Conservation (phyloP, 2,888 invertebrate genomes). For the Brachypalpus laphriformis region DNA sequence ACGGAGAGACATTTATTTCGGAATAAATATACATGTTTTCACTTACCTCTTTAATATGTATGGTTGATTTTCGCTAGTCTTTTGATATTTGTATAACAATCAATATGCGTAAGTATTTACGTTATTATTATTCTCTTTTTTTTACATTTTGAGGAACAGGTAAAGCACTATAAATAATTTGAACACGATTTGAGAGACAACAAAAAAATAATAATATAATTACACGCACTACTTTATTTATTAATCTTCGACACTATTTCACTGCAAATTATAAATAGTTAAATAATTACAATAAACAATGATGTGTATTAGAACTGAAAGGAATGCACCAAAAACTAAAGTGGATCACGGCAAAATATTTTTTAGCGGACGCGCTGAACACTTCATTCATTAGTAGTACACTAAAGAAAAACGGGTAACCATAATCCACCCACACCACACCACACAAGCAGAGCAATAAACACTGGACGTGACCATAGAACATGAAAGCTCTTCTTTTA, state of each 20-base stretch:
- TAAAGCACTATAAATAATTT: slow-evolving; percentile 17
- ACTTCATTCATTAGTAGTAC: slow-evolving; percentile 7
- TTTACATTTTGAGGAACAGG: slow-evolving; percentile 31
- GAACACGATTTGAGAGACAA: not conserved
- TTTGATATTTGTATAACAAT: slow-evolving; percentile 4
- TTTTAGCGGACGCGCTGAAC: slow-evolving; percentile 1
- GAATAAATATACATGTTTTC: not conserved
- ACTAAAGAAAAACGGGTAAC: slow-evolving; percentile 28
- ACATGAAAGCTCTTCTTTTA: slow-evolving; percentile 6
- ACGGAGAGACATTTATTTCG: not conserved
- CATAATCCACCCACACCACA: slow-evolving; percentile 48
- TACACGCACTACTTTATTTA: not conserved
- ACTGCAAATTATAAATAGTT: too few relatives aligned
- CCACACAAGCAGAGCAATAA: slow-evolving; percentile 40
- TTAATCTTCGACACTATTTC: not conserved
- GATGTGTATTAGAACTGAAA: not conserved
- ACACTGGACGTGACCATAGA: slow-evolving; percentile 38
- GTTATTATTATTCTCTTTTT: slow-evolving; percentile 1
- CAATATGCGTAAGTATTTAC: not conserved
- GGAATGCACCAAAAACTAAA: not conserved
- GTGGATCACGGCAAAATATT: slow-evolving; percentile 22
- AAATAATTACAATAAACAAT: not conserved
- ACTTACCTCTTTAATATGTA: slow-evolving; percentile 13
- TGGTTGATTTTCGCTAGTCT: not conserved
- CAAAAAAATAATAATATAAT: not conserved